These are phyloP conservation scores for Vollenhovia emeryi DNA, from an alignment of 1,140 invertebrate species.

Conservation along the genomic window DNA sequence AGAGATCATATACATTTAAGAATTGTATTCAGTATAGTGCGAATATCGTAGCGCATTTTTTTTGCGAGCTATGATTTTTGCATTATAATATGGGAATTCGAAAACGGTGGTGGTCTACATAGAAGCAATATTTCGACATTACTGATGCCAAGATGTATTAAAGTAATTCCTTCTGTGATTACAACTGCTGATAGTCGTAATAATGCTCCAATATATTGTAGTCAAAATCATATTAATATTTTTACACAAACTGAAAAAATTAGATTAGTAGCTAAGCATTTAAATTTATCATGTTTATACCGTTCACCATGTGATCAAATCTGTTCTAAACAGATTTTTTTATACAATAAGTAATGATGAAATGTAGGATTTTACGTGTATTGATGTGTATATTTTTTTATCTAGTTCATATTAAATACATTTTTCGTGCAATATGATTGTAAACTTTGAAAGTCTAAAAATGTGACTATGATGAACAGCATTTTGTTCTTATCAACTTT, in stretches of 20 bases:
- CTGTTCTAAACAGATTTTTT: slow-evolving; percentile 31
- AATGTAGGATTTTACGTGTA: not conserved
- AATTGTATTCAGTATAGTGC: slow-evolving; percentile 56
- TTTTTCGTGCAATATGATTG: slow-evolving; percentile 39
- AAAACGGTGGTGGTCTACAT: slow-evolving; percentile 62
- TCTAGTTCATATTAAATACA: not conserved
- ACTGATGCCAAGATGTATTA: slow-evolving; percentile 41
- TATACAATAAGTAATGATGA: slow-evolving; percentile 13
- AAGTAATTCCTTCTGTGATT: slow-evolving; percentile 64
- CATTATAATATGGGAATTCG: slow-evolving; percentile 58
- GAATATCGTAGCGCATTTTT: slow-evolving; percentile 56
- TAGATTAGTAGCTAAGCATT: slow-evolving; percentile 45
- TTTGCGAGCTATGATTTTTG: slow-evolving; percentile 61
- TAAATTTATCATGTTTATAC: slow-evolving; percentile 22
- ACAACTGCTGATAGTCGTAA: slow-evolving; percentile 34
- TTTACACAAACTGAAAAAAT: slow-evolving; percentile 16
- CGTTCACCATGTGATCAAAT: slow-evolving; percentile 21
- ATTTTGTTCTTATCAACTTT: slow-evolving; percentile 38
- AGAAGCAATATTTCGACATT: slow-evolving; percentile 18
- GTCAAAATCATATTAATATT: slow-evolving; percentile 46
- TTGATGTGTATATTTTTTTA: not conserved
- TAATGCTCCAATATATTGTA: slow-evolving; percentile 49
- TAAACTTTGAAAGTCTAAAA: not conserved
- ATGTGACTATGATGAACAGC: slow-evolving; percentile 5
- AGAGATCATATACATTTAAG: slow-evolving; percentile 13